Evolutionary conservation across 2,888 invertebrate species (phyloP), one percentile per base, ranked within the genome.

Genomic region (Dasysyrphus tricinctus): DNA sequence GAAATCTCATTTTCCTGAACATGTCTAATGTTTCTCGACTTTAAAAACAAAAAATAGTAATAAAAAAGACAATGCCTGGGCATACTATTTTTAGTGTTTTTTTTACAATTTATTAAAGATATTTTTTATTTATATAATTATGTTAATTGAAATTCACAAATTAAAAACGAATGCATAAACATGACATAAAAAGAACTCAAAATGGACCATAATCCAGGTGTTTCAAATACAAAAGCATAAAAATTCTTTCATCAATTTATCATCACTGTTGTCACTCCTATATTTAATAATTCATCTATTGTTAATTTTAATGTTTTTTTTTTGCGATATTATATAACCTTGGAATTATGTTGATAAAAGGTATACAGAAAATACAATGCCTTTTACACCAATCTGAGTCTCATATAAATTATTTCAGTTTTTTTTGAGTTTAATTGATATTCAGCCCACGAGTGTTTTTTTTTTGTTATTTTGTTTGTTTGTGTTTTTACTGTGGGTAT

Each of bases 371-470:
- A 34, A 54, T 8, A 69, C 51, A 54, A 54, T 69, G 51, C 51
- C 11, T 32, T 24, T 44, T 47, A 32, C 24, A 29, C 47, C 16
- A 47, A 16, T 47, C n/a, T 24, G n/a, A 69, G n/a, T 37, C 19
- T 14, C 24, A 24, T 34, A 69, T 51, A 69, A 39, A 4, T 54
- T 34, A 69, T 69, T 54, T 51, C 37, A 69, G 69, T 54, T 16
- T 3, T 24, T 54, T 54, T 54, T 54, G 1, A 54, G 5, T 69
- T 69, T 54, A 54, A 69, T 69, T 69, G 39, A 39, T 69, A 39
- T 69, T 37, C 69, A 54, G 54, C 69, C 69, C 54, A 69, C 69
- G 69, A 51, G 69, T 54, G 54, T 51, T 69, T 34, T 39, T 5
- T 39, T 51, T 37, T 65, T 2, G 42, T 14, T 24, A 1, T 19